Percentiles rank a stretch among this genome's conserved stretches.
Evolutionary conservation across 2,797 vertebrate species (phyloP).

Genomic region (Malurus splendens): DNA sequence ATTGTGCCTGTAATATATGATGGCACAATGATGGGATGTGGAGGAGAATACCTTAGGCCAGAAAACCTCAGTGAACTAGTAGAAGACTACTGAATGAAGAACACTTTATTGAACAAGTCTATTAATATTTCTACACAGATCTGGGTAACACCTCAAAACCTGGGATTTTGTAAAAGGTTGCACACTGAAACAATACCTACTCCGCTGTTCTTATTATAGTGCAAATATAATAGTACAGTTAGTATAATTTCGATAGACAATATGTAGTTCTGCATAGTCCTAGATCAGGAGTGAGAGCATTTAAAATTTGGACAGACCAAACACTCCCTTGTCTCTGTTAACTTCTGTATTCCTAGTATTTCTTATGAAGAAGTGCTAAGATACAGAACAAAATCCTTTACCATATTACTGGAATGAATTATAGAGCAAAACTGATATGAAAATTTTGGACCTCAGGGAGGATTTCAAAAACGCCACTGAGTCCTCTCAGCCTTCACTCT

Average conservation of each 20-base stretch:
- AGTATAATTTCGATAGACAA: not conserved
- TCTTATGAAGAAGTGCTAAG: not conserved
- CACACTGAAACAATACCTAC: not conserved
- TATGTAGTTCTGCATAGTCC: not conserved
- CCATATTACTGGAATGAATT: not conserved
- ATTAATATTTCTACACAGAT: not conserved
- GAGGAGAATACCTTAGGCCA: conserved; percentile 82
- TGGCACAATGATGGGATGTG: conserved; percentile 84
- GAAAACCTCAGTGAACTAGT: conserved; percentile 86
- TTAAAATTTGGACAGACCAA: not conserved
- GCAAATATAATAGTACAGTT: not conserved
- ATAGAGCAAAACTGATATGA: not conserved
- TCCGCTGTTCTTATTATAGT: not conserved
- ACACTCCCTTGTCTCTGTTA: not conserved
- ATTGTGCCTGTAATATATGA: conserved; percentile 46
- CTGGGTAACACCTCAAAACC: not conserved
- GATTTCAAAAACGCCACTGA: not conserved
- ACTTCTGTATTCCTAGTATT: not conserved
- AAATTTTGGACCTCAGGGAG: not conserved
- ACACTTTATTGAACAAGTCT: not conserved
- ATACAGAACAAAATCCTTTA: not conserved
- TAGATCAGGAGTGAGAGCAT: not conserved
- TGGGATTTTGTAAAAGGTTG: not conserved
- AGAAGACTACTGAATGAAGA: conserved; percentile 51
- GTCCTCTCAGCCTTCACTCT: not conserved